These are phyloP conservation scores for Neofelis nebulosa DNA, from an alignment of 2,113 vertebrate genomes.

Conservation along the genomic window DNA sequence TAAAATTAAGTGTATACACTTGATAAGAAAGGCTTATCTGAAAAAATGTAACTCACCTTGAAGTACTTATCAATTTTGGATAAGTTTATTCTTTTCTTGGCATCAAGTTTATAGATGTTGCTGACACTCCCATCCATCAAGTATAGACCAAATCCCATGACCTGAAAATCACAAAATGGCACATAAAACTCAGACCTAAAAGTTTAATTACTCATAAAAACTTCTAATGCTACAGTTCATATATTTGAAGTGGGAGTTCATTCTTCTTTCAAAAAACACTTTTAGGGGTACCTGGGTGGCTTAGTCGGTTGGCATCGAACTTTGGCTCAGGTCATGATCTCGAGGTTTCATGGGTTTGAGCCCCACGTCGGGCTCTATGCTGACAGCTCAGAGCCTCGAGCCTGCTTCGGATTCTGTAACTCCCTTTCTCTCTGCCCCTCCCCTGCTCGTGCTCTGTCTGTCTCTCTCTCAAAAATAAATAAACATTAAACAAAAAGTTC, in stretches of 20 bases:
- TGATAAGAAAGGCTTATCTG: neutral
- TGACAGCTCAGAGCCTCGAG: too few relatives aligned
- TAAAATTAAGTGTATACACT: neutral
- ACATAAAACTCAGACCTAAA: neutral
- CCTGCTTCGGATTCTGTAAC: too few relatives aligned
- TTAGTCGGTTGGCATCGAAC: too few relatives aligned
- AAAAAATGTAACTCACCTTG: constrained; percentile 89
- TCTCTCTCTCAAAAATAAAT: too few relatives aligned
- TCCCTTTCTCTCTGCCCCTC: too few relatives aligned
- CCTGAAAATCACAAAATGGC: constrained; percentile 82
- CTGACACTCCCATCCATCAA: constrained; percentile 97
- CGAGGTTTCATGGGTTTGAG: too few relatives aligned
- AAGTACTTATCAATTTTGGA: constrained; percentile 98
- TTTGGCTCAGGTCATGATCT: too few relatives aligned
- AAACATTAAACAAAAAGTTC: too few relatives aligned
- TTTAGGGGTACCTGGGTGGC: too few relatives aligned
- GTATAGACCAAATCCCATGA: constrained; percentile 99
- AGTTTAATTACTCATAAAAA: neutral
- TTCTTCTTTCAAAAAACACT: neutral
- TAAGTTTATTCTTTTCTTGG: constrained; percentile 98
- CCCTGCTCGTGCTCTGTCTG: too few relatives aligned
- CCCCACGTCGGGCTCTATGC: too few relatives aligned
- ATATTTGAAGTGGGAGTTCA: neutral
- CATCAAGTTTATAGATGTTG: constrained; percentile 98
- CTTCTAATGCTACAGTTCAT: neutral